Conservation (phyloP, 2,113 vertebrate genomes). For the mouse (Mus musculus) region DNA sequence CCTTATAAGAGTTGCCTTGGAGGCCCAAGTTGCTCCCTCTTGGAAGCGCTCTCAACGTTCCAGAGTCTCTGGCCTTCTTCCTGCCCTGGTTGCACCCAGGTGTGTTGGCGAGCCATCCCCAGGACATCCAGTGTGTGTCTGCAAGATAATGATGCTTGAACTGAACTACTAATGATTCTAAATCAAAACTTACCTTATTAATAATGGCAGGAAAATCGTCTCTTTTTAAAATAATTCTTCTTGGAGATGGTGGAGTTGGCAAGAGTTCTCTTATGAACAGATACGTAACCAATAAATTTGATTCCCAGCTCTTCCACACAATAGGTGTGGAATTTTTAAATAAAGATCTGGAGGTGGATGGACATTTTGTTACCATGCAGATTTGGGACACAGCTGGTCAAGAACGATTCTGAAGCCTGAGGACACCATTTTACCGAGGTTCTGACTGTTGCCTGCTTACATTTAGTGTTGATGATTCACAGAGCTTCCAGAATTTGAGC, state of each 20-base stretch:
- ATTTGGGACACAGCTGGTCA: slow-evolving; percentile 99
- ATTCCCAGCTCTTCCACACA: slow-evolving; percentile 96
- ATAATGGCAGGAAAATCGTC: slow-evolving; percentile 95
- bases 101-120: too few species aligned
- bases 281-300: slow-evolving; percentile 98
- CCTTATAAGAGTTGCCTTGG: too few species aligned
- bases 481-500: slow-evolving; percentile 95
- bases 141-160: too few species aligned
- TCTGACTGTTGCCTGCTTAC: slow-evolving; percentile 98
- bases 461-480: slow-evolving; percentile 96
- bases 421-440: slow-evolving; percentile 97
- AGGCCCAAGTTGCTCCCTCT: too few species aligned
- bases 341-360: slow-evolving; percentile 97
- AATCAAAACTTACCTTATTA: slow-evolving; percentile 62
- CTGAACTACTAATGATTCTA: too few species aligned
- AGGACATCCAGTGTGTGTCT: too few species aligned
- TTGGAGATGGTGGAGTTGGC: slow-evolving; percentile 97
- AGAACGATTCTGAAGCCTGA: slow-evolving; percentile 96
- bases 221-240: slow-evolving; percentile 96
- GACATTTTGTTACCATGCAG: slow-evolving; percentile 95
- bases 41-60: too few species aligned
- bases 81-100: too few species aligned
- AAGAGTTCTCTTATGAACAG: slow-evolving; percentile 99
- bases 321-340: slow-evolving; percentile 98
- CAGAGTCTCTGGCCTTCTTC: too few species aligned